A percentile compares a stretch with the other conserved stretches of the same genome.
Conservation (phyloP, 2,888 invertebrate genomes). For the Apantesis nais region DNA sequence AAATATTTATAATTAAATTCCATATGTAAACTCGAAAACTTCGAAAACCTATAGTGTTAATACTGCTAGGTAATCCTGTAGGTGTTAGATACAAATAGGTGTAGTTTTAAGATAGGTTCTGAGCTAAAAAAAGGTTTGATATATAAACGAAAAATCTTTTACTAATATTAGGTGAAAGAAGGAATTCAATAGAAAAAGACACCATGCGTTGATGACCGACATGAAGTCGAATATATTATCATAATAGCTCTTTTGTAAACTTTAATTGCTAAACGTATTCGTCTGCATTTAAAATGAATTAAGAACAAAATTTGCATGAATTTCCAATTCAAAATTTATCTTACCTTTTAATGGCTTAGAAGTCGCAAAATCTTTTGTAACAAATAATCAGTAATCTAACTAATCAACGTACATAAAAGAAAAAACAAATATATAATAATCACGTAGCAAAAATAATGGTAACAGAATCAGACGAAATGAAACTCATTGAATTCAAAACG, state of each 20-base stretch:
- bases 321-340: conserved; percentile 12
- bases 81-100: not conserved
- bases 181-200: not conserved
- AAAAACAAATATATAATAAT: not conserved
- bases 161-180: not conserved
- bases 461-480: not conserved
- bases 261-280: conserved; percentile 9
- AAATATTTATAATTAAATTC: not conserved
- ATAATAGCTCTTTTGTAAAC: conserved; percentile 8
- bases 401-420: not conserved
- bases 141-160: not conserved
- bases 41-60: not conserved
- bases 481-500: not conserved
- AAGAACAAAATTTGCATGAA: conserved; percentile 18
- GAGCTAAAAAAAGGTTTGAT: not conserved
- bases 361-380: conserved; percentile 9
- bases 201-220: not conserved
- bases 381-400: no score
- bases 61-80: not conserved
- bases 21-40: not conserved
- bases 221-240: not conserved
- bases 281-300: conserved; percentile 12
- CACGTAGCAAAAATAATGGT: not conserved
- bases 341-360: conserved; percentile 7
- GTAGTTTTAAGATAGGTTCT: not conserved